Base-by-base conservation (phyloP, 2,797 vertebrate species). In the Sebastes vulpes region DNA sequence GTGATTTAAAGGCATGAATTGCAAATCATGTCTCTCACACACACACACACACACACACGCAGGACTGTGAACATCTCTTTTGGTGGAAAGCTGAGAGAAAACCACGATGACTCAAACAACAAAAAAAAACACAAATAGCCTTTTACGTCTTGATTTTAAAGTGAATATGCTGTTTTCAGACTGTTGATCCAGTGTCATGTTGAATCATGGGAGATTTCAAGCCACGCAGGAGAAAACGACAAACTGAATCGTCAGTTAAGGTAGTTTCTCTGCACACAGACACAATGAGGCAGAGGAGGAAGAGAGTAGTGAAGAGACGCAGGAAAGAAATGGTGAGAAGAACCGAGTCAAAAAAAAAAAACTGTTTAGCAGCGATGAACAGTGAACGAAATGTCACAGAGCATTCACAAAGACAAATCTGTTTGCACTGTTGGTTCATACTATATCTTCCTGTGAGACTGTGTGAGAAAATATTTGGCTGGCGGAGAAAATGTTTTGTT, bases 1-100 rank as follows among this genome's bases (percentile, higher is more conserved):
- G 16, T 31, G 57, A 63, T 70, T 77, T 74, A 54, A 75, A 82
- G 32, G 53, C 29, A 29, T 72, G 50, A 48, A 65, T 46, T 57
- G 48, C 8, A 52, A 68, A 54, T 65, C 16, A 20, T 32, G 21
- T 25, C 18, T 16, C 25, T 9, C 20, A 8, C 18, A 5, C 11
- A 28, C 29, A 31, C 26, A 20, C 20, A 32, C 65, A 48, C 50
- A 16, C 16, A 20, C 52, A 42, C 26, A 66, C 2, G 4, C 18
- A 52, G 3, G 16, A 25, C 23, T 52, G 4, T 50, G 8, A n/a
- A 23, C 11, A 29, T 26, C 29, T 64, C 7, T 16, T 77, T 11
- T 35, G 7, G 38, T 46, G 23, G 23, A 46, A 46, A 52, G 18
- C 14, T 20, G 11, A 10, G 32, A 28, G 28, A 64, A 35, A 26